Conservation (phyloP, 2,797 vertebrate genomes). For the Characodon lateralis region DNA sequence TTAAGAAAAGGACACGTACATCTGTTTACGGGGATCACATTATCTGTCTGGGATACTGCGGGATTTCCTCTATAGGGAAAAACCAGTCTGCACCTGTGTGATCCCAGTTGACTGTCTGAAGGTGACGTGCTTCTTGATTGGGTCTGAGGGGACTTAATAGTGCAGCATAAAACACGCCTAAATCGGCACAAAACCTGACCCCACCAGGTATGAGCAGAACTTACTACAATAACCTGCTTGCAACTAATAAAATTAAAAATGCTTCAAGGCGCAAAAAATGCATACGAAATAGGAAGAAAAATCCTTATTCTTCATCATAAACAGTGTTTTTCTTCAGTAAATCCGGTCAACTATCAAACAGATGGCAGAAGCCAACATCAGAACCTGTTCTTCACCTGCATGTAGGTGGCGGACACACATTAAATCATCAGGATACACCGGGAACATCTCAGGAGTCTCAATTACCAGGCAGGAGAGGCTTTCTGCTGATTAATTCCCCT, state of each 20-base stretch:
- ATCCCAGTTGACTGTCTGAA: slow-evolving; percentile 62
- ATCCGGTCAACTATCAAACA: slow-evolving; percentile 9
- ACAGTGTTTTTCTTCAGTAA: background rate
- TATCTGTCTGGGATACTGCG: slow-evolving; percentile 3
- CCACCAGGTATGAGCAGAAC: background rate
- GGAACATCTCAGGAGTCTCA: slow-evolving; percentile 53
- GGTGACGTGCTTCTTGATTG: slow-evolving; percentile 54
- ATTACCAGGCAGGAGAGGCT: slow-evolving; percentile 50
- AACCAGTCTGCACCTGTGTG: slow-evolving; percentile 34
- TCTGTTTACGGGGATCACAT: background rate
- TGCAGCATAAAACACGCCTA: slow-evolving; percentile 21
- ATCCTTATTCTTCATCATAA: background rate
- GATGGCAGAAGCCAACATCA: slow-evolving; percentile 4
- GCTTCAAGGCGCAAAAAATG: background rate
- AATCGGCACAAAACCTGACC: slow-evolving; percentile 2
- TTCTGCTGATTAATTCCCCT: slow-evolving; percentile 56
- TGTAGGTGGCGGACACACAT: slow-evolving; percentile 10
- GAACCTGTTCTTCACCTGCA: slow-evolving; percentile 17
- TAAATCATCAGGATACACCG: slow-evolving; percentile 22
- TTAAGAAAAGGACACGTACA: background rate
- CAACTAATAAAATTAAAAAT: background rate
- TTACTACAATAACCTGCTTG: background rate
- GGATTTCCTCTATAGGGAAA: slow-evolving; percentile 39
- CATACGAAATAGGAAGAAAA: background rate
- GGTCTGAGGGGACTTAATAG: slow-evolving; percentile 53